phyloP scores from a whole-genome alignment of 2,797 vertebrate genomes.

The Crypturellus tataupa region DNA sequence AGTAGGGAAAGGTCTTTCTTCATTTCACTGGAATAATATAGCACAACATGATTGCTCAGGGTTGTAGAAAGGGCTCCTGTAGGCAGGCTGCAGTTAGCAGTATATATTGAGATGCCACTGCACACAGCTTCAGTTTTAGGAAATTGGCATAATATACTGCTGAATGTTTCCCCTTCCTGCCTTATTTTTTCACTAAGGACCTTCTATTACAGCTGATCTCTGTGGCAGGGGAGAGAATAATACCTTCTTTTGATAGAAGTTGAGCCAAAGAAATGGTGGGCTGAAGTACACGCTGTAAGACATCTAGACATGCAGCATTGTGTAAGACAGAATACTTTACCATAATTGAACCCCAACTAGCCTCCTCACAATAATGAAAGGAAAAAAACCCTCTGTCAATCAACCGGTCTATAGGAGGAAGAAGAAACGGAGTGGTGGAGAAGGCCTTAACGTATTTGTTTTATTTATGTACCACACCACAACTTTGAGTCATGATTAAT shows the following conservation, averaged over 20 bases:
- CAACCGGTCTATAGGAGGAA: background rate
- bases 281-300: background rate
- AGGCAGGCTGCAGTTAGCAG: background rate
- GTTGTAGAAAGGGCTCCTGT: background rate
- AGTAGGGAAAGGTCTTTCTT: background rate
- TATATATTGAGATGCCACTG: background rate
- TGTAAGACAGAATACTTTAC: background rate
- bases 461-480: conserved; percentile 30
- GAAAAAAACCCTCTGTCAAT: background rate
- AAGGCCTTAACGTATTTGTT: conserved; percentile 15
- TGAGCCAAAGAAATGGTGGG: background rate
- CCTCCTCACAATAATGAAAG: background rate
- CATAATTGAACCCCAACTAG: background rate
- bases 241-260: background rate
- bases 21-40: background rate
- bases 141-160: background rate
- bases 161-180: background rate
- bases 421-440: background rate
- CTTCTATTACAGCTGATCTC: background rate
- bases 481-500: conserved; percentile 62
- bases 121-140: background rate
- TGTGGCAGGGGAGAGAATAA: background rate
- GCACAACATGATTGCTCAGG: background rate
- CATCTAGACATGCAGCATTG: background rate
- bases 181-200: background rate